Evolutionary conservation across 2,888 invertebrate species (phyloP), one percentile per base, ranked within the genome.

Genomic region (Microdon myrmicae): DNA sequence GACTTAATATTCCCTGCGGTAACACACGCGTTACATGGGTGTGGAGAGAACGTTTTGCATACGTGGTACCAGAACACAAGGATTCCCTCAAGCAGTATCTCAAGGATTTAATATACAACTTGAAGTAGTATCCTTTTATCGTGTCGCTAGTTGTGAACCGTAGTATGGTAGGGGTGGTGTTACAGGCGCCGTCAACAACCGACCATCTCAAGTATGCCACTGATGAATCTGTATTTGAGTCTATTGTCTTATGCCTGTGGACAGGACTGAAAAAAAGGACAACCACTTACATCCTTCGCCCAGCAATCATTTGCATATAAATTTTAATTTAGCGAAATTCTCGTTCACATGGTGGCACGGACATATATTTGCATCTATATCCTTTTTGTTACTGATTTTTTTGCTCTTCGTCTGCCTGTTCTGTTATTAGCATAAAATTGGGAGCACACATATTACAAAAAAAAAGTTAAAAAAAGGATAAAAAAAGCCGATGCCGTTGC

Each of bases 101-200:
- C 51, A 64, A 64, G 58, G 58, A 58, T 64, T 64, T 58, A 64
- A 64, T 64, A 56, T 49, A 32, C 8, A 14, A 31, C 23, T 45
- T 51, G 26, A 41, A 41, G 56, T 28, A 55, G 28, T 12, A 32
- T 54, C 38, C 32, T 54, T 53, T 35, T 35, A 32, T 29, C 28
- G 20, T 7, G n/a, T 17, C 13, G 12, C 6, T 25, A 14, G 12
- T 9, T 4, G 14, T 17, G 38, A n/a, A n/a, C n/a, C n/a, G n/a
- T n/a, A n/a, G n/a, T n/a, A n/a, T n/a, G n/a, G 22, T 17, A 14
- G n/a, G 6, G 6, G 16, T 10, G 5, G n/a, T 16, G 7, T 17
- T 10, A 7, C n/a, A n/a, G n/a, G n/a, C n/a, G n/a, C n/a, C n/a
- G n/a, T n/a, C n/a, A n/a, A n/a, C n/a, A n/a, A n/a, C n/a, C n/a